Evolutionary conservation across 92 coral and sea anemone species (phyloP), one percentile per base, ranked within the genome.

Genomic region (Desmophyllum pertusum): DNA sequence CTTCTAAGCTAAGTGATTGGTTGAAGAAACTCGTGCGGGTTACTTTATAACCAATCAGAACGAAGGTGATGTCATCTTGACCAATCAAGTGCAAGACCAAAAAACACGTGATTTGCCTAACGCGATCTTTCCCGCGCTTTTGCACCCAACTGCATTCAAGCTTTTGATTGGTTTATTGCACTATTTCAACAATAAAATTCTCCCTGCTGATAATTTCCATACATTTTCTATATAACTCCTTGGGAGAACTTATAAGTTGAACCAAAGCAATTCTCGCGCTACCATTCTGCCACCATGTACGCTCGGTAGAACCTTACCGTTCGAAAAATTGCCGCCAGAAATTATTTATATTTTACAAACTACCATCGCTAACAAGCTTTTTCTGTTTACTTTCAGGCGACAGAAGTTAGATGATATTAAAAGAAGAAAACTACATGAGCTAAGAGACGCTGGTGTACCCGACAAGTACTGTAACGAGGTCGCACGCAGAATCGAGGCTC

Each of bases 401-500:
- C 94, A 96, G 82, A 91, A 95, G 70, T 86, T 96, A 40, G 98
- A 96, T 89, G 99, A 96, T 38, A 96, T 96, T 78, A 96, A 96
- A 79, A 93, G 90, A 84, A 86, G 99, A 83, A 96, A 96, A 67
- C 75, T 96, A 45, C 76, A 81, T 23, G 98, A 87, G 48, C 86
- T 96, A 69, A 89, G 86, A 73, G 92, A 92, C 11, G 99, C 99
- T 51, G 99, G 99, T 69, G 99, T 96, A 3, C 99, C 99, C 0
- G 99, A 96, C 89, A 96, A 96, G 75, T 96, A 96, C 78, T 96
- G 99, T 69, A 96, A 96, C 83, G 99, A 96, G 90, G 99, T 96
- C 25, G 98, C 99, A 37, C 96, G 99, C 7, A 94, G 99, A 50
- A 96, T 96, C 76, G 98, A 95, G 85, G 98, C 98, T 1, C 98